Base-by-base conservation (phyloP, 2,113 vertebrate genomes). In the Eonycteris spelaea region DNA sequence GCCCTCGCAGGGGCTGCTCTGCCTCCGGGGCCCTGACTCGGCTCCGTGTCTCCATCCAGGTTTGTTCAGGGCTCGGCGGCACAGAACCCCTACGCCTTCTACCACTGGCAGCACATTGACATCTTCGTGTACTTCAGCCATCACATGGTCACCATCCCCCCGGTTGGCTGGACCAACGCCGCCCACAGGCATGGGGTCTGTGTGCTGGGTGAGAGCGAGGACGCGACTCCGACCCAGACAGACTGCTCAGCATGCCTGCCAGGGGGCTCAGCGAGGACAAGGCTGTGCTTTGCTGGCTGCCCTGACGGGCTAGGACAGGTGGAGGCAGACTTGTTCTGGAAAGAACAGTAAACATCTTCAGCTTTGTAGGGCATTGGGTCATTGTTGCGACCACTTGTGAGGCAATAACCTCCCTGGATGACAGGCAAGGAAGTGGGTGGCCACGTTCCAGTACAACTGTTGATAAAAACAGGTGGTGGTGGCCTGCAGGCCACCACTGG, bases 81-180 rank as follows among this genome's bases (percentile, higher is more conserved):
- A 0, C 98, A 98, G 77, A 83, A 95, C 0, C 99, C 99, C 0
- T 99, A 99, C 0, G 98, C 98, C n/a, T 99, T 99, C 98, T 99
- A 99, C 97, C 99, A 99, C 98, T 99, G 99, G 99, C 98, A 99
- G 28, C 98, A 99, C 97, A 99, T 99, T 0, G 99, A 99, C 97
- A 97, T 99, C 97, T 99, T 99, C 0, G 99, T 99, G 68, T 99
- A 99, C 99, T 99, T 99, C 98, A 99, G 99, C 83, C 99, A 99
- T 96, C 98, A 98, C 70, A 93, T 98, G 1, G 99, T 99, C 95
- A 99, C 99, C 21, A 98, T 99, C 87, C 99, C 99, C 0, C 99
- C 99, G 0, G 99, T 99, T 18, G 98, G 99, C 96, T 99, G 99
- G 99, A 99, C 99, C 94, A 99, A 99, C 0, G 99, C 99, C 0